Conservation (phyloP, 1,140 invertebrate genomes). For the Lutraria rhynchaena region DNA sequence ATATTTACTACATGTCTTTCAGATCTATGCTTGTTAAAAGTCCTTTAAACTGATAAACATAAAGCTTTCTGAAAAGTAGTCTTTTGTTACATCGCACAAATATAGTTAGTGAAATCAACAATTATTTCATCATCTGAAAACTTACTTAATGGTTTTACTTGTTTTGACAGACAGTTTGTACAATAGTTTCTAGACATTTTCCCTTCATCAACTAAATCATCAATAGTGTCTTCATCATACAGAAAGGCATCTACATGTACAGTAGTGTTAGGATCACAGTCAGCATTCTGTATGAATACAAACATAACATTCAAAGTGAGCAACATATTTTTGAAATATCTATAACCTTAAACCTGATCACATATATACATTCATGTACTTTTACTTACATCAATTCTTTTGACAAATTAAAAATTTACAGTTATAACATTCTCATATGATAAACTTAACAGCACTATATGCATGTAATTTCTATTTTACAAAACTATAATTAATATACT, state of each 20-base stretch:
- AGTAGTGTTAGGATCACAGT: conserved; percentile 84
- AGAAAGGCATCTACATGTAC: conserved; percentile 88
- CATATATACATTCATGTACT: not conserved
- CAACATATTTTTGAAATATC: not conserved
- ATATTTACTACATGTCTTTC: too few relatives aligned
- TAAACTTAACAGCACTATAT: too few relatives aligned
- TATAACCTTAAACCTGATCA: not conserved
- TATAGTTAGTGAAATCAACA: too few relatives aligned
- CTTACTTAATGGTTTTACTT: conserved; percentile 85
- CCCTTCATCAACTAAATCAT: conserved; percentile 85
- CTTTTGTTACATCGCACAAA: too few relatives aligned
- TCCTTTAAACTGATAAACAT: too few relatives aligned
- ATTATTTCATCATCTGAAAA: too few relatives aligned
- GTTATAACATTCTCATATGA: too few relatives aligned
- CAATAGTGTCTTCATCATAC: conserved; percentile 87
- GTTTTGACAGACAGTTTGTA: conserved; percentile 85
- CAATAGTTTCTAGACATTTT: conserved; percentile 87
- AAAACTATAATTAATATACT: conserved; percentile 61
- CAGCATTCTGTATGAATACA: conserved; percentile 83
- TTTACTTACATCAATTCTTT: not conserved
- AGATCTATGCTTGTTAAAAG: too few relatives aligned
- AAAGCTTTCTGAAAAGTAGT: too few relatives aligned
- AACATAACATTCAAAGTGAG: not conserved
- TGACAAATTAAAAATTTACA: too few relatives aligned
- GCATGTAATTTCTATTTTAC: too few relatives aligned